phyloP scores from a whole-genome alignment of 2,888 invertebrate species.

The Danaus chrysippus region DNA sequence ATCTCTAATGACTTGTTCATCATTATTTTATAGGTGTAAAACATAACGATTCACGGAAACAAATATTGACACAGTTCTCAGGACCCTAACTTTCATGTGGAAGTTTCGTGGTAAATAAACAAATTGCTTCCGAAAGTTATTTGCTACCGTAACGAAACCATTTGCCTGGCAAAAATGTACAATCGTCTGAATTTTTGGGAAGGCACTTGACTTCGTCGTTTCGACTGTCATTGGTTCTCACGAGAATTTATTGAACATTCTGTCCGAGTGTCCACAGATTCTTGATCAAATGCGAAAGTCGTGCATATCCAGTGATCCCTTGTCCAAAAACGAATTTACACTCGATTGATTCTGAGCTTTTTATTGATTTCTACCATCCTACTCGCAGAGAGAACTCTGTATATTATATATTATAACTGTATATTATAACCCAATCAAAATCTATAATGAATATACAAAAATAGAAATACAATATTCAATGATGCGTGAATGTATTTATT shows the following conservation, averaged over 20 bases:
- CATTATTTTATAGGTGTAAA: conserved; percentile 34
- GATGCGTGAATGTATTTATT: conserved; percentile 29
- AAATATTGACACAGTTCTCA: conserved; percentile 64
- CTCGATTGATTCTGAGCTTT: conserved; percentile 50
- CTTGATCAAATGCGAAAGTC: conserved; percentile 70
- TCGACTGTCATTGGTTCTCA: conserved; percentile 62
- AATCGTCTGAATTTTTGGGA: conserved; percentile 63
- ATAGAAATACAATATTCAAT: conserved; percentile 29
- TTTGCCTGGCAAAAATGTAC: conserved; percentile 72
- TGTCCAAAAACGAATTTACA: conserved; percentile 65
- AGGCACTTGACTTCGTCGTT: conserved; percentile 56
- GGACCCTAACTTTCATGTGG: conserved; percentile 48
- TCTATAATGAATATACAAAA: conserved; percentile 1
- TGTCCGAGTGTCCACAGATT: conserved; percentile 61
- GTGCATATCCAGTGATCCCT: conserved; percentile 70
- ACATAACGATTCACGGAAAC: conserved; percentile 40
- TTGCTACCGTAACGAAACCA: conserved; percentile 67
- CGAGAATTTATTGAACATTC: conserved; percentile 72
- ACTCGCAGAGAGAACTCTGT: conserved; percentile 20
- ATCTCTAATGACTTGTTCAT: conserved; percentile 22
- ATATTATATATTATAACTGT: too few species aligned
- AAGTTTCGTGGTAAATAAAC: conserved; percentile 40
- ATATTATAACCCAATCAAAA: not conserved
- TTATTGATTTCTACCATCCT: conserved; percentile 48
- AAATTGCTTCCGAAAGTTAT: conserved; percentile 67